Conservation (phyloP, 2,113 vertebrate genomes). For the Seriola quinqueradiata region DNA sequence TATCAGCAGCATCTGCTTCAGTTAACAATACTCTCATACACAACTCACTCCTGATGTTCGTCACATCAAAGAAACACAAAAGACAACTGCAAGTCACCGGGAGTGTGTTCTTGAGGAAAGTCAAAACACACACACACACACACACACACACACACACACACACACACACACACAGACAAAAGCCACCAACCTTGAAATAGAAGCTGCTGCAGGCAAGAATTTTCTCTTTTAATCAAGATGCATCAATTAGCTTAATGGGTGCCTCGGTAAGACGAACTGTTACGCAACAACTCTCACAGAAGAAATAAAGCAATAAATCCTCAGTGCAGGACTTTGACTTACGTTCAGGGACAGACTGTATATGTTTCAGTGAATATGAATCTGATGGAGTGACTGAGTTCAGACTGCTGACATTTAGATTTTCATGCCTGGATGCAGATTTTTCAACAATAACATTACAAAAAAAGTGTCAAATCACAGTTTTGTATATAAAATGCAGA, state of each 20-base stretch:
- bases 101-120: slow-evolving; percentile 58
- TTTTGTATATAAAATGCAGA: not conserved
- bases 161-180: not conserved
- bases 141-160: not conserved
- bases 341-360: not conserved
- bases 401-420: slow-evolving; percentile 42
- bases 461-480: not conserved
- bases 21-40: slow-evolving; percentile 28
- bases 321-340: slow-evolving; percentile 31
- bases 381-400: slow-evolving; percentile 25
- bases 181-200: slow-evolving; percentile 33
- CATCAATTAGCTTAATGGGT: slow-evolving; percentile 62
- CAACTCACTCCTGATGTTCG: slow-evolving; percentile 34
- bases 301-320: slow-evolving; percentile 41
- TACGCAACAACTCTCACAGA: slow-evolving; percentile 19
- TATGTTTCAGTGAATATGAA: slow-evolving; percentile 26
- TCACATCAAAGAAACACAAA: slow-evolving; percentile 44
- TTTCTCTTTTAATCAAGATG: slow-evolving; percentile 49
- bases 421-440: slow-evolving; percentile 9
- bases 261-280: slow-evolving; percentile 50
- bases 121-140: not conserved
- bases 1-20: slow-evolving; percentile 40
- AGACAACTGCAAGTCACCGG: slow-evolving; percentile 22
- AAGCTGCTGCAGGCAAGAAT: slow-evolving; percentile 45
- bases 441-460: slow-evolving; percentile 1